phyloP scores from a whole-genome alignment of 2,888 invertebrate species.

The Euspilapteryx auroguttella region DNA sequence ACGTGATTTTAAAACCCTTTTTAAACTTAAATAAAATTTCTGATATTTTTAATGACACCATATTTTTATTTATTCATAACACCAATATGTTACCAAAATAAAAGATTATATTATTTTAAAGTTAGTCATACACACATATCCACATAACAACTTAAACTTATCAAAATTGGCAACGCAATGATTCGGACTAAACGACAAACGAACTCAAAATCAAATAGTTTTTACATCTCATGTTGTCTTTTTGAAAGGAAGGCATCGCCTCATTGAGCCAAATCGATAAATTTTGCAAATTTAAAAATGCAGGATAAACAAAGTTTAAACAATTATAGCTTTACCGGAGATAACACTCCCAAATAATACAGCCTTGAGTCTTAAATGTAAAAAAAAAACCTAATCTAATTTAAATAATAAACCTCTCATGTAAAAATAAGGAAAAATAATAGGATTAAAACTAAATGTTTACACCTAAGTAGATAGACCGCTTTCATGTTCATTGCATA shows the following conservation, averaged over 20 bases:
- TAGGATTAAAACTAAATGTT: constrained; percentile 28
- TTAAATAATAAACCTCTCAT: constrained; percentile 54
- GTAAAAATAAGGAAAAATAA: constrained; percentile 43
- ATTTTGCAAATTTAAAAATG: too few relatives aligned
- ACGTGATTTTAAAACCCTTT: too few relatives aligned
- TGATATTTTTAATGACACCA: constrained; percentile 52
- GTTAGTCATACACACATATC: constrained; percentile 52
- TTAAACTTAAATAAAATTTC: too few relatives aligned
- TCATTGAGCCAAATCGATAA: constrained; percentile 29
- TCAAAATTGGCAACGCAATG: constrained; percentile 23
- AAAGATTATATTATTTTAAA: constrained; percentile 34
- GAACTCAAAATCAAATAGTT: constrained; percentile 13
- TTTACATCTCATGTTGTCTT: constrained; percentile 16
- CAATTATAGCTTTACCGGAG: too few relatives aligned
- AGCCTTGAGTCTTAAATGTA: constrained; percentile 56
- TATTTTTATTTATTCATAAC: constrained; percentile 56
- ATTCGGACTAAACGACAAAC: constrained; percentile 1
- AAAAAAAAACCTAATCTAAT: constrained; percentile 38
- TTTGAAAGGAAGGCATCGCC: constrained; percentile 15
- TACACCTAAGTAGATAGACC: constrained; percentile 53
- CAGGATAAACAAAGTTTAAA: too few relatives aligned
- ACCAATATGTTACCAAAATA: constrained; percentile 60
- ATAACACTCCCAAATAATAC: constrained; percentile 36
- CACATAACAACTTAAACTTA: constrained; percentile 42
- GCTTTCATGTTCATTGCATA: constrained; percentile 30